Conservation (phyloP, 2,113 vertebrate species). For the Odobenus rosmarus region DNA sequence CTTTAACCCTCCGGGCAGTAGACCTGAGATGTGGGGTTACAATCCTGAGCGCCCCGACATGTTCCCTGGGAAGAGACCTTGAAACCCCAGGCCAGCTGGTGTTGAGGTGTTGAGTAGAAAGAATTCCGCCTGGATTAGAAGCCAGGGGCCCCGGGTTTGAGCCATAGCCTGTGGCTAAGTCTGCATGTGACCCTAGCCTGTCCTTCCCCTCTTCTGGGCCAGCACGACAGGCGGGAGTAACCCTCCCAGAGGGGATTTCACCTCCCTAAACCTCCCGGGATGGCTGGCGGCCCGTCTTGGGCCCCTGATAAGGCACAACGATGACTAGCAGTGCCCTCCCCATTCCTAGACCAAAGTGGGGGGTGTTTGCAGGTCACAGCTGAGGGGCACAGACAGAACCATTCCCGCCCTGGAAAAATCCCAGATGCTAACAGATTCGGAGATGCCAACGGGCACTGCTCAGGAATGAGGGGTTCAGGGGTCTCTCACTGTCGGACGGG, state of each 20-base stretch:
- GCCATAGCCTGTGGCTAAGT: not conserved
- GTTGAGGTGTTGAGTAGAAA: not conserved
- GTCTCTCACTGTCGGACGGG: no score
- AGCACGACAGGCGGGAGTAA: not conserved
- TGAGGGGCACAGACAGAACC: fast-evolving
- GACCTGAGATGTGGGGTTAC: not conserved
- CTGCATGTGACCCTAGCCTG: not conserved
- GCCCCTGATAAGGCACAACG: not conserved
- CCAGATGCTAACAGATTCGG: not conserved
- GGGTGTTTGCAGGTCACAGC: fast-evolving
- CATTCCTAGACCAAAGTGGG: no score
- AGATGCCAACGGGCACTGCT: not conserved
- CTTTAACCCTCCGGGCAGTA: not conserved
- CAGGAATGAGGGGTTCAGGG: not conserved
- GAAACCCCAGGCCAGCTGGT: not conserved
- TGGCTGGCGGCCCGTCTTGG: not conserved
- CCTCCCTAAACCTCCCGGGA: not conserved
- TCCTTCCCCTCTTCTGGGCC: no score
- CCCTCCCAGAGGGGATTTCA: not conserved
- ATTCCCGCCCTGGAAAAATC: not conserved
- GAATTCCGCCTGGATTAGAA: not conserved
- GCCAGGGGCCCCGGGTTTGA: not conserved
- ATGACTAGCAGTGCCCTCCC: not conserved
- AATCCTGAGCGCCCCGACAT: fast-evolving
- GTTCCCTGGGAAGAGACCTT: not conserved